Evolutionary conservation across 2,888 invertebrate genomes (phyloP).

Genomic region (Ornithoptera alexandrae): DNA sequence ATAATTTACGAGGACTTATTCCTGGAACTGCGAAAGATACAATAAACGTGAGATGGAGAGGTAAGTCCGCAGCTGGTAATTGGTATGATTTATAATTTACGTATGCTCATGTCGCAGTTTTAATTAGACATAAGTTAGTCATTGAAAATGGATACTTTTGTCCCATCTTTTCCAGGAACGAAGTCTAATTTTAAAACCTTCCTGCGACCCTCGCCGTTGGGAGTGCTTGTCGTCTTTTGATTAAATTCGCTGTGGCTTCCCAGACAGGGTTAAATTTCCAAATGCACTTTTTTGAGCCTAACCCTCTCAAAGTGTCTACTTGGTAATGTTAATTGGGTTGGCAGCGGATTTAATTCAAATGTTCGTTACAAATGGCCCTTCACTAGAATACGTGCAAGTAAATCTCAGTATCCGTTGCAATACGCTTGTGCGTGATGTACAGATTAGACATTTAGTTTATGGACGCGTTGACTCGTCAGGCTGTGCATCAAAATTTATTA

Average conservation of each 20-base stretch:
- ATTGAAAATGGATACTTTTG: constrained; percentile 24
- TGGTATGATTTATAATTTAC: neutral
- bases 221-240: constrained; percentile 29
- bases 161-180: constrained; percentile 26
- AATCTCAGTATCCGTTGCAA: constrained; percentile 44
- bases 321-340: constrained; percentile 23
- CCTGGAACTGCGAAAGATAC: neutral
- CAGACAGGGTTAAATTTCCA: constrained; percentile 34
- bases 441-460: constrained; percentile 65
- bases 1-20: neutral
- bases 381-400: constrained; percentile 33
- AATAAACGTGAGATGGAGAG: neutral
- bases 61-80: neutral
- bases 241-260: constrained; percentile 37
- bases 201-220: constrained; percentile 34
- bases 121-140: constrained; percentile 27
- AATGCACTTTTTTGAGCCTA: constrained; percentile 28
- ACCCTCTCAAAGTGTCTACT: constrained; percentile 19
- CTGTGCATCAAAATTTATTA: constrained; percentile 41
- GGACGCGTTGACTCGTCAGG: constrained; percentile 61
- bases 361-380: constrained; percentile 32
- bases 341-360: constrained; percentile 32
- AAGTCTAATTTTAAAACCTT: constrained; percentile 35
- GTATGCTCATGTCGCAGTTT: constrained; percentile 1
- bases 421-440: constrained; percentile 59